Conservation (phyloP, 2,888 invertebrate species). For the Allolobophora icterica region DNA sequence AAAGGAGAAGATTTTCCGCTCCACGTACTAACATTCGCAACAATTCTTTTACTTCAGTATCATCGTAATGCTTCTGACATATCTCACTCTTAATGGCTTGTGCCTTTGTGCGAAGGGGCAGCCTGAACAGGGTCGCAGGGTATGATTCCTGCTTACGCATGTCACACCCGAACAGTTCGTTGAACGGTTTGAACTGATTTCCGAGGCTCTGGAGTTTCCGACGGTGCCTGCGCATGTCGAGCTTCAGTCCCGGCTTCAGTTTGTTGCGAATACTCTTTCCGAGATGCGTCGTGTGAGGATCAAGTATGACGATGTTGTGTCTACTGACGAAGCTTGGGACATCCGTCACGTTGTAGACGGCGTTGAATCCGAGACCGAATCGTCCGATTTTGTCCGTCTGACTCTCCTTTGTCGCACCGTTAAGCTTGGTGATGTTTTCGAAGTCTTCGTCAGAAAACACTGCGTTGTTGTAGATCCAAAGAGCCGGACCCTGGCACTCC, state of each 20-base stretch:
- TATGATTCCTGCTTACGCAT: slow-evolving; percentile 46
- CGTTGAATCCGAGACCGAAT: slow-evolving; percentile 62
- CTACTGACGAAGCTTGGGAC: slow-evolving; percentile 61
- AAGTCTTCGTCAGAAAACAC: slow-evolving; percentile 59
- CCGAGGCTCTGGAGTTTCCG: slow-evolving; percentile 48
- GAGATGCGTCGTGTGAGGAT: slow-evolving; percentile 58
- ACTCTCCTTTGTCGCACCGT: slow-evolving; percentile 57
- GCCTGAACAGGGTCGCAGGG: slow-evolving; percentile 58
- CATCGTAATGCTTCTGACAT: slow-evolving; percentile 52
- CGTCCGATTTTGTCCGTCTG: slow-evolving; percentile 58
- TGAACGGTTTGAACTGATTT: slow-evolving; percentile 58
- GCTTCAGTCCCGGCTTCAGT: slow-evolving; percentile 52
- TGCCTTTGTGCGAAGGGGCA: slow-evolving; percentile 57
- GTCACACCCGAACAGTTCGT: slow-evolving; percentile 55
- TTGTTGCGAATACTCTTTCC: slow-evolving; percentile 51
- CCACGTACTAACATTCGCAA: slow-evolving; percentile 52
- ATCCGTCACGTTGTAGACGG: slow-evolving; percentile 63
- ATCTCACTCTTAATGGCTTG: slow-evolving; percentile 58
- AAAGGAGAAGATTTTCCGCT: slow-evolving; percentile 57
- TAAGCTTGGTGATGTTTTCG: slow-evolving; percentile 57
- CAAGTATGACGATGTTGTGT: slow-evolving; percentile 58
- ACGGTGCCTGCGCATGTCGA: slow-evolving; percentile 51
- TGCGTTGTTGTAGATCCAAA: slow-evolving; percentile 61
- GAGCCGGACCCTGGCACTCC: slow-evolving; percentile 60
- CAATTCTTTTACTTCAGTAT: slow-evolving; percentile 52